phyloP scores from a whole-genome alignment of 2,888 invertebrate species.

The Pardosa pseudoannulata region DNA sequence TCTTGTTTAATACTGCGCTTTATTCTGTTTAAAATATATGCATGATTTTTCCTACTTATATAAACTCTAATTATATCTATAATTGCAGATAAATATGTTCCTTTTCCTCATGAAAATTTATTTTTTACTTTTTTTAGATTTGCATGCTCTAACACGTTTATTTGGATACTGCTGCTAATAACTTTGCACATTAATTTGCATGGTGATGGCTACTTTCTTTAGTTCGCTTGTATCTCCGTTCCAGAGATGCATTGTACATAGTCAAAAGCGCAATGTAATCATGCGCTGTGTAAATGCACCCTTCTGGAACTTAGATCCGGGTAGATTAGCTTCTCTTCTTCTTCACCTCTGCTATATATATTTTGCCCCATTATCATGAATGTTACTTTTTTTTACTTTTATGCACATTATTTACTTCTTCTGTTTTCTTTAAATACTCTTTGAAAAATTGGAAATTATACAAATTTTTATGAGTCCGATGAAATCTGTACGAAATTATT shows the following conservation, averaged over 20 bases:
- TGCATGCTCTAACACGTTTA: conserved; percentile 31
- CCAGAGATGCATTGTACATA: conserved; percentile 69
- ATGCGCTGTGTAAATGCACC: conserved; percentile 66
- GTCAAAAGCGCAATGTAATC: conserved; percentile 19
- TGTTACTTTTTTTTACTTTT: neutral
- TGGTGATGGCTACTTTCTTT: conserved; percentile 48
- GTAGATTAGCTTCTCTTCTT: conserved; percentile 36
- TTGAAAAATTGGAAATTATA: no score
- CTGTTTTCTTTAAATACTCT: neutral
- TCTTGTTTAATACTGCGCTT: no score
- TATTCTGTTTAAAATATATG: no score
- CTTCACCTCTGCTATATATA: neutral
- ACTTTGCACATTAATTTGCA: conserved; percentile 33
- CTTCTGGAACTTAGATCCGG: conserved; percentile 59
- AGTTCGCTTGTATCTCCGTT: conserved; percentile 60
- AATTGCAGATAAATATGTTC: no score
- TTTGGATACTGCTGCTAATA: conserved; percentile 24
- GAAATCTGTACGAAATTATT: no score
- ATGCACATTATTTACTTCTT: neutral
- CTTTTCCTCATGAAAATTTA: no score
- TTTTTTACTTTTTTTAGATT: conserved; percentile 30
- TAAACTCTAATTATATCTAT: no score
- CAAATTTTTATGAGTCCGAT: no score
- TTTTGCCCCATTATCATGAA: neutral
- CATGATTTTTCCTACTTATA: no score